These are phyloP conservation scores for Raja brachyura DNA, from an alignment of 2,113 vertebrate genomes.

Conservation along the genomic window DNA sequence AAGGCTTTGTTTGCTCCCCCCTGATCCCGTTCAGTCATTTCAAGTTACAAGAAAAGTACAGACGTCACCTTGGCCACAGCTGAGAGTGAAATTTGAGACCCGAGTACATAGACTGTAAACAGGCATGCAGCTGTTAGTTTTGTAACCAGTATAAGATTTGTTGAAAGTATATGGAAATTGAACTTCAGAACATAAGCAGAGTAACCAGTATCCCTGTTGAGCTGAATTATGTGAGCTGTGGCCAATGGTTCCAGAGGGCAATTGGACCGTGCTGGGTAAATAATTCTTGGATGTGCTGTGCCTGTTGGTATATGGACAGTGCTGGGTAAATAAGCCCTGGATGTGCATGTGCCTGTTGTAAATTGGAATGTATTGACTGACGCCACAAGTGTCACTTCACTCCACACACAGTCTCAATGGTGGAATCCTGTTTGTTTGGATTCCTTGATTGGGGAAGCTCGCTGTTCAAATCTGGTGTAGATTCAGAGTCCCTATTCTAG, in stretches of 20 bases:
- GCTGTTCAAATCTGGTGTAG: neutral
- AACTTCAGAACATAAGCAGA: neutral
- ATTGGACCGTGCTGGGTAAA: no score
- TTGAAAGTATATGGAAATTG: neutral
- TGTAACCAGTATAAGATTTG: neutral
- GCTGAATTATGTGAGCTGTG: no score
- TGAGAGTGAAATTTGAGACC: slow-evolving; percentile 27
- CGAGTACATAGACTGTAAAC: slow-evolving; percentile 1
- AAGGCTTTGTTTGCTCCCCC: neutral
- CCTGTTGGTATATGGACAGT: no score
- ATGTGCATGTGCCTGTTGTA: no score
- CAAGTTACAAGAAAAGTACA: neutral
- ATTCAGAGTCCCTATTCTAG: neutral
- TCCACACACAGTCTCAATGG: no score
- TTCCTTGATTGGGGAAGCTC: no score
- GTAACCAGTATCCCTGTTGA: neutral
- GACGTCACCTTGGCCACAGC: neutral
- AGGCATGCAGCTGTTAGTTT: slow-evolving; percentile 14
- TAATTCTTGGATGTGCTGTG: no score
- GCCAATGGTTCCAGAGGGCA: no score
- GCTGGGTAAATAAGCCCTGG: no score
- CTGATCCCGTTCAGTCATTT: neutral
- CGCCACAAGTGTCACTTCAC: no score
- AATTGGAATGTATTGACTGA: no score
- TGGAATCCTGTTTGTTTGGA: no score